phyloP scores from a whole-genome alignment of 2,797 vertebrate genomes.

The Protonibea diacanthus region DNA sequence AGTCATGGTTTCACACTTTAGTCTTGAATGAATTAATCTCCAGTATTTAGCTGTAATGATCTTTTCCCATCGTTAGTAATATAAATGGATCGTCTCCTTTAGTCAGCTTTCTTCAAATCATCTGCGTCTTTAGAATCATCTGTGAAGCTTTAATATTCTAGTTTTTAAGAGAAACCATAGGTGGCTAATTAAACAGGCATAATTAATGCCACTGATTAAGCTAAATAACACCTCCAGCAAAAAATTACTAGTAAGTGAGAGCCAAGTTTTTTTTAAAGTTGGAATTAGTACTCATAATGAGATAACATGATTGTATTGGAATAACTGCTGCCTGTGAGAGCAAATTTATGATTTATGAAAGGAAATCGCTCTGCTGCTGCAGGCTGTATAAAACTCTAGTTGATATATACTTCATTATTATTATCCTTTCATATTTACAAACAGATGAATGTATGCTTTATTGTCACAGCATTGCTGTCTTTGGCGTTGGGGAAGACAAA shows the following conservation, averaged over 20 bases:
- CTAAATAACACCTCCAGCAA: constrained; percentile 36
- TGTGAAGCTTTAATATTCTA: constrained; percentile 31
- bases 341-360: constrained; percentile 13
- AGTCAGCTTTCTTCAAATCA: not conserved
- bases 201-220: constrained; percentile 51
- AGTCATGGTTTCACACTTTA: constrained; percentile 2
- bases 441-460: not conserved
- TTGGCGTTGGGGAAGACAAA: not conserved
- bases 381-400: not conserved
- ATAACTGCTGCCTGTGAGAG: constrained; percentile 4
- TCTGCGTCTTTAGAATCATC: not conserved
- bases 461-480: not conserved
- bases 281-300: constrained; percentile 21
- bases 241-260: constrained; percentile 24
- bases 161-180: constrained; percentile 27
- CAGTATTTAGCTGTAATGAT: not conserved
- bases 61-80: constrained; percentile 12
- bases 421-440: not conserved
- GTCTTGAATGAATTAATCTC: constrained; percentile 21
- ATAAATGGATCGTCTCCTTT: not conserved
- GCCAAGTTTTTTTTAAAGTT: not conserved
- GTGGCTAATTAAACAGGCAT: constrained; percentile 47
- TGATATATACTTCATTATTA: not conserved
- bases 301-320: constrained; percentile 11
- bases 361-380: not conserved